Base-by-base conservation (phyloP, 2,113 vertebrate species). In the Pelobates fuscus region DNA sequence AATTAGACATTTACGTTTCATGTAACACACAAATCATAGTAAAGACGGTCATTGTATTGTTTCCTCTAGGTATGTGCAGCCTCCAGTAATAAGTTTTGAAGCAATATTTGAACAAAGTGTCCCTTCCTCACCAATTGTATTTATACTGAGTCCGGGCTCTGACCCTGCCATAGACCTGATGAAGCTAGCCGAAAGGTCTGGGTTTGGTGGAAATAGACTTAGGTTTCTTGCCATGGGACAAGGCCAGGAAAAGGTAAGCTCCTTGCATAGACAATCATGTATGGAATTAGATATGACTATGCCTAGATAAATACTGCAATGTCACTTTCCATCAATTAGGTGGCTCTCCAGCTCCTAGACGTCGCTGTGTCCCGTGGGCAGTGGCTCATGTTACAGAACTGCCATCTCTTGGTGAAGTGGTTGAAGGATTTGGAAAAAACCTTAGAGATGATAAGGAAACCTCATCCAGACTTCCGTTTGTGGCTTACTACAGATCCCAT, bases 371-470 rank as follows among this genome's bases (percentile, higher is more conserved):
- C 89, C 2, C 81, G 82, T 0, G 97, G 96, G 1, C 94, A 96
- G 64, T 99, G 97, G 97, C 86, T 99, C 17, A 95, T 99, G 94
- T 44, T 99, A 12, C 97, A 99, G 89, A 98, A 99, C 83, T 99
- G 97, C 73, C 97, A 99, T 79, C 90, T 99, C 26, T 78, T 97
- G 82, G 95, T 95, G 37, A 93, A 88, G 81, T 99, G 97, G 97
- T 91, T 99, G 6, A 84, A 93, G 77, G 90, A 91, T 0, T 86
- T 98, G 86, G 97, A 99, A 84, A 99, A 98, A 79, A 84, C 93
- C 0, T 81, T 98, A 61, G 96, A 98, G 81, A 88, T 86, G 61
- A 93, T 98, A 30, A 85, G 81, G 7, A 91, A 95, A 17, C 91
- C 97, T 10, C 92, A 96, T 37, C 85, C 90, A 0, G 94, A 92